Evolutionary conservation across 2,797 vertebrate species (phyloP), one percentile per base, ranked within the genome.

Genomic region (Chelonia mydas): DNA sequence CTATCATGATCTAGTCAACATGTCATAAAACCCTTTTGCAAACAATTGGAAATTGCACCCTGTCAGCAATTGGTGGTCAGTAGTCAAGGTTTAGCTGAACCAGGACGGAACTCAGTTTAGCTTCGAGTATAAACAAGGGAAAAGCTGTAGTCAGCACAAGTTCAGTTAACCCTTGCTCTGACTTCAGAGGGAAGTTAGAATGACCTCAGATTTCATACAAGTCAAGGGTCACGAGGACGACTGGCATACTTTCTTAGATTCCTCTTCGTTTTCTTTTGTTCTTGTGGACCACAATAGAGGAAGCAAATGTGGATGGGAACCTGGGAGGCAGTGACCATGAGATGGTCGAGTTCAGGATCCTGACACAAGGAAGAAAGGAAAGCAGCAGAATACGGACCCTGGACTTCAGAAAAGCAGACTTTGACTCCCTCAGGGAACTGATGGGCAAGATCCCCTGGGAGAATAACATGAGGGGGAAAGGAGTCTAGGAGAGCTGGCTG

Each of bases 1-100:
- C 72, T 78, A 50, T 81, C 91, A 84, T 49, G 83, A 47, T 51
- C 21, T 88, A 90, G 77, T 68, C 37, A 3, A 90, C 25, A 81
- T 89, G 9, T 81, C 86, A 87, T 68, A 31, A 1, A 25, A 79
- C 21, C 4, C 19, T 83, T 74, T 45, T 45, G 7, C 82, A 91
- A 93, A 41, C 90, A 77, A 21, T 78, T 77, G 65, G 65, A 27
- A 31, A 81, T 8, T 7, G 84, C 68, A 57, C n/a, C 0, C 1
- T 3, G 53, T n/a, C 80, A 86, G 86, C 92, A 53, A 92, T 49
- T 28, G 21, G 47, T 17, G 11, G 86, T 33, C 81, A 55, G 33
- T 5, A 1, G 23, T 25, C 3, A 16, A 41, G 41, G 55, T 49
- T 5, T 4, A 1, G 4, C 59, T 10, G 6, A 84, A 78, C 31